Base-by-base conservation (phyloP, 1,140 invertebrate genomes). In the Condylostylus longicornis region DNA sequence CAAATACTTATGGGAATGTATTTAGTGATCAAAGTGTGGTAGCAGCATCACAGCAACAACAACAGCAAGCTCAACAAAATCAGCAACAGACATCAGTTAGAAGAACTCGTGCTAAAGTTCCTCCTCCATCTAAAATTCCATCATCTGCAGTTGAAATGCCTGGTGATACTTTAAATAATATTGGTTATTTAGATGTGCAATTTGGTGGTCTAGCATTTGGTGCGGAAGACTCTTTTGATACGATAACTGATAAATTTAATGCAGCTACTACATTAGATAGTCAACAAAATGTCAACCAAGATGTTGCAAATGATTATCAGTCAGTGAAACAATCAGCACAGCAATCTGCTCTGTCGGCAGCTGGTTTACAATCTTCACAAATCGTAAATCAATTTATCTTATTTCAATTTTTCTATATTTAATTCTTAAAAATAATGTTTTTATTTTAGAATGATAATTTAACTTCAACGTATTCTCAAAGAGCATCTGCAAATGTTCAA, bases 81-180 rank as follows among this genome's bases (percentile, higher is more conserved):
- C 39, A 29, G 3, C 77, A 68, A 47, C 69, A 66, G 48, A 81
- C 70, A 60, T 67, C 59, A 63, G 82, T 73, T 40, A 73, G 82
- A 50, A 41, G 57, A n/a, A 48, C 57, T 18, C 74, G 82, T 47
- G 74, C 83, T n/a, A 74, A 86, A 49, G 72, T 89, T 33, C 86
- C 86, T 35, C 84, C 83, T 29, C 85, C 87, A 12, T 90, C 87
- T 14, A 93, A 93, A 77, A 95, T 96, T 48, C 90, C 89, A 22
- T 74, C 85, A 13, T 84, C 77, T 41, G 90, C 89, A 31, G 90
- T 96, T 19, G 89, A 95, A 62, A 96, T 96, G 90, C 90, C 79
- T 1, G 86, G 84, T 34, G 87, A 90, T 60, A 75, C 76, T 18
- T 69, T 70, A 38, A 74, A 70, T 44, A 67, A 66, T 42, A 80